Conservation (phyloP, 2,888 invertebrate genomes). For the Euplagia quadripunctaria region DNA sequence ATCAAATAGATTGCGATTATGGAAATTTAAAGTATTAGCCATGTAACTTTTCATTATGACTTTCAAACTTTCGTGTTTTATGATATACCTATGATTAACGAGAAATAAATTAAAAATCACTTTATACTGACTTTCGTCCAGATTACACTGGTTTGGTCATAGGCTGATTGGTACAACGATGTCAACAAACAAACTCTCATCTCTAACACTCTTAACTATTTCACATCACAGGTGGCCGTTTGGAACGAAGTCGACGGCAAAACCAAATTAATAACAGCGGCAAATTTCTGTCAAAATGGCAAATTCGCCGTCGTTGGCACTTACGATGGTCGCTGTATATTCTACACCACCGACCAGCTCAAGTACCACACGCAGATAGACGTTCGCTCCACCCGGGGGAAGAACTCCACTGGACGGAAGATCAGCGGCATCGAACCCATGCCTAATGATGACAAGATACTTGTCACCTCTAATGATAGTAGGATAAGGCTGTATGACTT, state of each 20-base stretch:
- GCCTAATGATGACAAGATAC: constrained; percentile 97
- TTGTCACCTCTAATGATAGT: constrained; percentile 99
- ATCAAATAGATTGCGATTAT: background rate
- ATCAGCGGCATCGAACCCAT: constrained; percentile 99
- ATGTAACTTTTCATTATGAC: background rate
- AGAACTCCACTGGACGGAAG: constrained; percentile 97
- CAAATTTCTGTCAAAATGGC: constrained; percentile 98
- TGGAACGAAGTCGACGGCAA: constrained; percentile 99
- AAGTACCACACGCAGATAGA: constrained; percentile 99
- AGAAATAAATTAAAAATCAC: too few relatives aligned
- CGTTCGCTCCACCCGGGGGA: constrained; percentile 97
- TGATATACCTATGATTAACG: too few relatives aligned
- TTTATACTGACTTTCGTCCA: too few relatives aligned
- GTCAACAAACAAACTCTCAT: too few relatives aligned
- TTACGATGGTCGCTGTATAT: constrained; percentile 99
- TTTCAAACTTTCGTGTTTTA: too few relatives aligned
- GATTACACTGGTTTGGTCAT: too few relatives aligned
- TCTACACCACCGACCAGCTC: constrained; percentile 98
- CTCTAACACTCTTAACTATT: background rate
- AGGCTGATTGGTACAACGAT: too few relatives aligned
- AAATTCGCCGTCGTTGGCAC: constrained; percentile 99
- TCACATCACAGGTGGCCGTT: constrained; percentile 91
- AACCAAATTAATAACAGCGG: constrained; percentile 97
- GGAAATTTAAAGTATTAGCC: too few relatives aligned
- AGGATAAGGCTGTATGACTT: constrained; percentile 98